Percentiles rank a stretch among this genome's conserved stretches.
phyloP scores from a whole-genome alignment of 2,888 invertebrate genomes.

The Leucophenga montana region DNA sequence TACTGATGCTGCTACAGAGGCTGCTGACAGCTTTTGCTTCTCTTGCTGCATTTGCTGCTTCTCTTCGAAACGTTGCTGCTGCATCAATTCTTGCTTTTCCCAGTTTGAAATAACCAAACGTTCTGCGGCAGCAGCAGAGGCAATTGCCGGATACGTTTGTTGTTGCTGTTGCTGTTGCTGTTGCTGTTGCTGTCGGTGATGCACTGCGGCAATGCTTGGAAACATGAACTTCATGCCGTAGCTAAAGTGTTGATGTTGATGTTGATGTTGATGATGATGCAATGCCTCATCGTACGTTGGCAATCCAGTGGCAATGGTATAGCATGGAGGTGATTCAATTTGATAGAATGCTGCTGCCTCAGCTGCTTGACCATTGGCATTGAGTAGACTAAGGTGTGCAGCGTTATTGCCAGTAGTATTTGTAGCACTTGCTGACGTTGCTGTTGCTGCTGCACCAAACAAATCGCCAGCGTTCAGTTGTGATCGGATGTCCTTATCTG shows the following conservation, averaged over 20 bases:
- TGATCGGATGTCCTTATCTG: slow-evolving; percentile 72
- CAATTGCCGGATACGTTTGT: slow-evolving; percentile 37
- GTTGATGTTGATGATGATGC: slow-evolving; percentile 75
- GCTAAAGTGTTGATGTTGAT: slow-evolving; percentile 70
- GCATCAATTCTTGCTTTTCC: slow-evolving; percentile 61
- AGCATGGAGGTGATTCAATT: slow-evolving; percentile 77
- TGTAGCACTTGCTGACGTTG: slow-evolving; percentile 51
- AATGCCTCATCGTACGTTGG: slow-evolving; percentile 79
- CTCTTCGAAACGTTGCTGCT: slow-evolving; percentile 47
- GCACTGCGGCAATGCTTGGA: slow-evolving; percentile 69
- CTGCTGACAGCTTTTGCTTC: slow-evolving; percentile 29
- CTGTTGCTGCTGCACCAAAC: slow-evolving; percentile 54
- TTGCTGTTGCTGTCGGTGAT: slow-evolving; percentile 65
- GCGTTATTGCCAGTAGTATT: slow-evolving; percentile 38
- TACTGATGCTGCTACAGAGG: slow-evolving; percentile 50
- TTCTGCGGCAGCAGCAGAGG: not conserved
- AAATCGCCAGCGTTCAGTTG: slow-evolving; percentile 61
- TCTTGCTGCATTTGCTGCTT: slow-evolving; percentile 46
- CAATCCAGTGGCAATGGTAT: slow-evolving; percentile 78
- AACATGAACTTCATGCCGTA: slow-evolving; percentile 71
- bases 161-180: slow-evolving; percentile 28
- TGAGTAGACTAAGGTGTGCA: slow-evolving; percentile 13
- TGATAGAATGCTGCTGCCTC: slow-evolving; percentile 64
- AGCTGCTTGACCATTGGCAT: slow-evolving; percentile 12
- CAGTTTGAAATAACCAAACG: slow-evolving; percentile 55